These are phyloP conservation scores for Phalacrocorax aristotelis DNA, from an alignment of 2,113 vertebrate species.

Conservation along the genomic window DNA sequence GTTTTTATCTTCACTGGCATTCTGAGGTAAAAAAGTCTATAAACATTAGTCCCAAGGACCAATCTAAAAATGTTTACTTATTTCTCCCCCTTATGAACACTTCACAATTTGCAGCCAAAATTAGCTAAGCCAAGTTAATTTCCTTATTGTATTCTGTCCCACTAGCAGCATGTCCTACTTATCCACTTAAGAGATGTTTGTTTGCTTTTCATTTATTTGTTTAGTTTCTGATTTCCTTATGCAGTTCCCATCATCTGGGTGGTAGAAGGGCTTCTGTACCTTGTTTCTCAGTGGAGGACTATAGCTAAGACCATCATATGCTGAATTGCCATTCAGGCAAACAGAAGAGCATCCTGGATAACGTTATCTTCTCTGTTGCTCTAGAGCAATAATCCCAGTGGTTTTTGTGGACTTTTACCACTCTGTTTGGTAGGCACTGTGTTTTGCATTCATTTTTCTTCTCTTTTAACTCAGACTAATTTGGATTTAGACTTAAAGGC, in stretches of 20 bases:
- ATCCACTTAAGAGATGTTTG: constrained; percentile 58
- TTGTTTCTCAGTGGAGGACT: neutral
- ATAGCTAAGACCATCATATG: neutral
- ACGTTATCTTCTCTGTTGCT: neutral
- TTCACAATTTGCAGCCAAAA: constrained; percentile 31
- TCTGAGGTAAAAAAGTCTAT: constrained; percentile 43
- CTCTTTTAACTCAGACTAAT: neutral
- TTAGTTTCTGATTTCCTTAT: constrained; percentile 60
- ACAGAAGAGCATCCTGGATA: neutral
- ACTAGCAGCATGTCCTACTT: constrained; percentile 57
- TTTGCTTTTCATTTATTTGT: constrained; percentile 58
- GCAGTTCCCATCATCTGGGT: constrained; percentile 52
- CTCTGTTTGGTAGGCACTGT: neutral
- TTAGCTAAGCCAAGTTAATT: constrained; percentile 52
- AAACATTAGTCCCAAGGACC: neutral
- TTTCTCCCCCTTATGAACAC: constrained; percentile 10
- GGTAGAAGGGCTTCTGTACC: neutral
- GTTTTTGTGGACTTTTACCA: neutral
- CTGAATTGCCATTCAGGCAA: neutral
- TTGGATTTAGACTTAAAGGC: neutral
- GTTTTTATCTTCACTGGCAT: constrained; percentile 72
- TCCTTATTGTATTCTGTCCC: constrained; percentile 23
- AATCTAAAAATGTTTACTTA: constrained; percentile 29
- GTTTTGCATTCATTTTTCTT: neutral
- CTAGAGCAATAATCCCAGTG: neutral